Evolutionary conservation across 2,888 invertebrate species (phyloP).

Genomic region (Hesperia comma): DNA sequence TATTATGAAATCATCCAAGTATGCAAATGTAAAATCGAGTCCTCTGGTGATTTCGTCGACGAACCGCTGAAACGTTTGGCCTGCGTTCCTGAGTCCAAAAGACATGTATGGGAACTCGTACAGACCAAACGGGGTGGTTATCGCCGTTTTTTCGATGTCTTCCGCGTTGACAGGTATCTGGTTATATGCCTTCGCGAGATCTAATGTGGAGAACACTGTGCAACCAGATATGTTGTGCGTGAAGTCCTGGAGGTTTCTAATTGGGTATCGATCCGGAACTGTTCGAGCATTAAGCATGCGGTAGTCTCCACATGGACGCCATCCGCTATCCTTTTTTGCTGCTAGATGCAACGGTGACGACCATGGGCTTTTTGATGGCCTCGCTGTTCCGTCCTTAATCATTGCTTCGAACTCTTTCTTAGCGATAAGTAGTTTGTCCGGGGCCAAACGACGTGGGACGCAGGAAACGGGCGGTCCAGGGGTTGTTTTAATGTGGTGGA

Average conservation of each 20-base stretch:
- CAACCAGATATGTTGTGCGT: conserved; percentile 1
- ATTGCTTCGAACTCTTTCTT: background rate
- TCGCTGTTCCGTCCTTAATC: background rate
- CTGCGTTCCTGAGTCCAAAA: conserved; percentile 5
- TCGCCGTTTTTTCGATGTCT: background rate
- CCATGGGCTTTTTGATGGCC: background rate
- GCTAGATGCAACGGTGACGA: background rate
- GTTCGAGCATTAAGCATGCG: no score
- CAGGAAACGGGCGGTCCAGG: background rate
- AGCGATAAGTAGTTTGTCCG: background rate
- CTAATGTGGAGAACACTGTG: background rate
- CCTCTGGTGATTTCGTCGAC: conserved; percentile 8
- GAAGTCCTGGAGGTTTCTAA: background rate
- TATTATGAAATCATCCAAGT: background rate
- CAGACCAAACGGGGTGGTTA: background rate
- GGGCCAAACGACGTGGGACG: conserved; percentile 1
- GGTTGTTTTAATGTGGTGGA: background rate
- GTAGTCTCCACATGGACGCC: background rate
- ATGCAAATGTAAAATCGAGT: background rate
- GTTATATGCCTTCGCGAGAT: background rate
- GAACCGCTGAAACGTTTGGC: background rate
- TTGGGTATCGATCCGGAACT: background rate
- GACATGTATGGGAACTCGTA: background rate
- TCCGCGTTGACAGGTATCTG: background rate
- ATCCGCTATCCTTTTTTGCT: background rate